Conservation (phyloP, 2,797 vertebrate species). For the Bufotes viridis region DNA sequence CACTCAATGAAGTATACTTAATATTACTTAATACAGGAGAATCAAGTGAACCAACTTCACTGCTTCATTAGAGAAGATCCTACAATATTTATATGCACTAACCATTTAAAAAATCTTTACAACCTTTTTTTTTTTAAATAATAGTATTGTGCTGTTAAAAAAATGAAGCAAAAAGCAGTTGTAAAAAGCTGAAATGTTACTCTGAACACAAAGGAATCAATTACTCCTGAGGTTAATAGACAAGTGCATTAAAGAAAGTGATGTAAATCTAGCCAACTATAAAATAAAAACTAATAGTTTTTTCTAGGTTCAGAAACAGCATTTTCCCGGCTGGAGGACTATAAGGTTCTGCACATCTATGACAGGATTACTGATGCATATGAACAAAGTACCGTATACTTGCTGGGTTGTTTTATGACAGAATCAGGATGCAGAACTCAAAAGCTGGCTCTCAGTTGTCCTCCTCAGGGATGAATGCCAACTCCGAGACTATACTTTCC, state of each 20-base stretch:
- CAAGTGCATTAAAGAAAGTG: neutral
- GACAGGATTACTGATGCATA: conserved; percentile 53
- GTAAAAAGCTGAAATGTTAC: neutral
- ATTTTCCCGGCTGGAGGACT: neutral
- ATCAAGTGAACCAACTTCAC: too few species aligned
- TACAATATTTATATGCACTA: too few species aligned
- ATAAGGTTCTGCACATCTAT: conserved; percentile 23
- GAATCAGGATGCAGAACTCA: conserved; percentile 45
- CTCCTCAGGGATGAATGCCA: conserved; percentile 41
- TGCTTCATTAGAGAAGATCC: too few species aligned
- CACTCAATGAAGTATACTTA: too few species aligned
- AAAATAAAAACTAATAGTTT: neutral
- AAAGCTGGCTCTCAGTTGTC: conserved; percentile 38
- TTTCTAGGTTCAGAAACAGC: conserved; percentile 4
- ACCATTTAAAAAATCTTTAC: too few species aligned
- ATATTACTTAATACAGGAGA: too few species aligned
- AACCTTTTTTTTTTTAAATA: too few species aligned
- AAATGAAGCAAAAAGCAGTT: neutral
- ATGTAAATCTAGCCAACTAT: neutral
- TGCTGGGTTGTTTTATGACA: conserved; percentile 49
- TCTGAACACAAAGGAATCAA: neutral
- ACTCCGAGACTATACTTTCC: conserved; percentile 49
- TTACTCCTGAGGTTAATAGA: neutral
- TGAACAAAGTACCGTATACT: conserved; percentile 31
- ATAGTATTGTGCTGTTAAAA: too few species aligned